Evolutionary conservation across 2,888 invertebrate genomes (phyloP).

Genomic region (Campoplex nolae): DNA sequence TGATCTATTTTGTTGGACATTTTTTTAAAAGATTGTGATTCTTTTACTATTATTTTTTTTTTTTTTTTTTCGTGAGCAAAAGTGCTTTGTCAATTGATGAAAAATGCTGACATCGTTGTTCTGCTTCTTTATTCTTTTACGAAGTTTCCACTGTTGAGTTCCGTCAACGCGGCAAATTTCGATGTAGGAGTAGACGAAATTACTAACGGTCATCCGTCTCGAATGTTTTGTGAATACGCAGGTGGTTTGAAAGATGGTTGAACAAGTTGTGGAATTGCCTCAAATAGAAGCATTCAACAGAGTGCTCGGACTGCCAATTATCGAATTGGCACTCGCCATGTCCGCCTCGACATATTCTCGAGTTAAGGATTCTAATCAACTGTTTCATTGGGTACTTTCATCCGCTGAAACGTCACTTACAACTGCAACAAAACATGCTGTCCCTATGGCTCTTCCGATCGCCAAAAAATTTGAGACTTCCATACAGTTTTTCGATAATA

Average conservation of each 20-base stretch:
- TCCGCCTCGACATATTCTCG: constrained; percentile 79
- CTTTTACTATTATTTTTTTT: background rate
- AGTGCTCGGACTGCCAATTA: constrained; percentile 78
- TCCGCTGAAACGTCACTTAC: constrained; percentile 87
- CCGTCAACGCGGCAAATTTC: background rate
- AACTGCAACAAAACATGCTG: constrained; percentile 85
- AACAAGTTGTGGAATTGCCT: constrained; percentile 74
- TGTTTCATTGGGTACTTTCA: constrained; percentile 87
- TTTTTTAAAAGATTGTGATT: background rate
- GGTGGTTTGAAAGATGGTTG: constrained; percentile 62
- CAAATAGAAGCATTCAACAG: constrained; percentile 79
- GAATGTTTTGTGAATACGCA: constrained; percentile 32
- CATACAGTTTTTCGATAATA: constrained; percentile 88
- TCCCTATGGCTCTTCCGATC: constrained; percentile 86
- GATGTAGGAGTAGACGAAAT: constrained; percentile 9
- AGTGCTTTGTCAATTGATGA: background rate
- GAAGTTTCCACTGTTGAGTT: background rate
- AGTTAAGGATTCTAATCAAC: constrained; percentile 78
- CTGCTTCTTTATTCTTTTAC: background rate
- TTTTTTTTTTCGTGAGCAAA: background rate
- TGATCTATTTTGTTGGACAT: too few relatives aligned
- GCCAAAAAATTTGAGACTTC: constrained; percentile 86
- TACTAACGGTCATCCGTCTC: background rate
- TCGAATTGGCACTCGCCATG: constrained; percentile 78
- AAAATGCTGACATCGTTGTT: constrained; percentile 27